Base-by-base conservation (phyloP, 2,797 vertebrate species). In the Ctenopoma multispine region DNA sequence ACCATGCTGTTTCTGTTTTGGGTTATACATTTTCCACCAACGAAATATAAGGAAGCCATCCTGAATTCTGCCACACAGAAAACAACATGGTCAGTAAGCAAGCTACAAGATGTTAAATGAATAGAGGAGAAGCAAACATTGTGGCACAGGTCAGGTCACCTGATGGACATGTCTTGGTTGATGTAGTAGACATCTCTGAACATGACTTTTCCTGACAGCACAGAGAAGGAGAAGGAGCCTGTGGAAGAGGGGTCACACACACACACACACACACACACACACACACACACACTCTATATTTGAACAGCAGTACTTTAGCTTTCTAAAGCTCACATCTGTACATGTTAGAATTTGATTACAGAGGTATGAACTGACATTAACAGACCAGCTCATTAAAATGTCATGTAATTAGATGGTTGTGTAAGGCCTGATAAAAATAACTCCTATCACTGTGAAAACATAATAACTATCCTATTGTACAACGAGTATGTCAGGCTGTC, bases 21-120 rank as follows among this genome's bases (percentile, higher is more conserved):
- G 98, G 88, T 98, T 99, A 84, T 98, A 99, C 96, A 98, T 96
- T 92, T 99, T 99, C 98, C 98, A 99, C 98, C 98, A 99, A 5
- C 97, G 96, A 92, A 99, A 99, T 93, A 99, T 99, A 87, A 99
- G 92, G 84, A 99, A 98, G 77, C 97, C 98, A 87, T 99, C 98
- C 82, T 99, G 98, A 92, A 99, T 97, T 94, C 98, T 99, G 78
- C 24, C 27, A 72, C 40, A 71, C 3, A 56, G 3, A 47, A 9
- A 49, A 6, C 23, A n/a, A 62, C 18, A 58, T 56, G 7, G n/a
- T 48, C 4, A 72, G 27, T 49, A 4, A 48, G 15, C 6, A n/a
- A 31, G 55, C 27, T 8, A 1, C 23, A 14, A 13, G 23, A 44
- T 34, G 12, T 38, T 4, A 44, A 36, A 9, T 18, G 14, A 38